Evolutionary conservation across 1,140 invertebrate species (phyloP).

Genomic region (Bombus affinis): DNA sequence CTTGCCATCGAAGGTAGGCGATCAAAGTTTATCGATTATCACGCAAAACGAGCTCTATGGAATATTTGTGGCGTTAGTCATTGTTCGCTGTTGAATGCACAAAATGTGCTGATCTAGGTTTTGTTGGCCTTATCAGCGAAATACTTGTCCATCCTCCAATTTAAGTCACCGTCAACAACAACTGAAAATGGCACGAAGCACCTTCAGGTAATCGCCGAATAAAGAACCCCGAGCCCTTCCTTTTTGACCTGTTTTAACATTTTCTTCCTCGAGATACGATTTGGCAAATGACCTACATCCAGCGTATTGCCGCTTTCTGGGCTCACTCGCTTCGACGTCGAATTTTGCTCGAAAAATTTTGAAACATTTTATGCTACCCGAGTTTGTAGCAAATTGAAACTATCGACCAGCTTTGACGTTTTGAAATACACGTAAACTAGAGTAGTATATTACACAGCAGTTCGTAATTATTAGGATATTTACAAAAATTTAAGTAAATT

Average conservation of each 20-base stretch:
- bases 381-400: too few species aligned
- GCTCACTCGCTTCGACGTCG: too few species aligned
- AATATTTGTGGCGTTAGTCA: neutral
- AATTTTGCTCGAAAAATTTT: neutral
- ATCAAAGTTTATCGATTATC: neutral
- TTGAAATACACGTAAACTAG: neutral
- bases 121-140: neutral
- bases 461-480: too few species aligned
- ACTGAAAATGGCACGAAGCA: neutral
- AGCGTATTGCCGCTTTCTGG: neutral
- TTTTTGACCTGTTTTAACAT: neutral
- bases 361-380: neutral
- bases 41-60: neutral
- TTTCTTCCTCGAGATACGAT: neutral
- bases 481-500: too few species aligned
- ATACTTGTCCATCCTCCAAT: neutral
- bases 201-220: neutral
- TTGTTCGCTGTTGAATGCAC: neutral
- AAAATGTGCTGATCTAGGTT: conserved; percentile 30
- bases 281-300: neutral
- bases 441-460: neutral
- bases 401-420: neutral
- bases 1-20: neutral
- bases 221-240: neutral
- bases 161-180: neutral